Conservation (phyloP, 2,888 invertebrate genomes). For the Macropis europaea region DNA sequence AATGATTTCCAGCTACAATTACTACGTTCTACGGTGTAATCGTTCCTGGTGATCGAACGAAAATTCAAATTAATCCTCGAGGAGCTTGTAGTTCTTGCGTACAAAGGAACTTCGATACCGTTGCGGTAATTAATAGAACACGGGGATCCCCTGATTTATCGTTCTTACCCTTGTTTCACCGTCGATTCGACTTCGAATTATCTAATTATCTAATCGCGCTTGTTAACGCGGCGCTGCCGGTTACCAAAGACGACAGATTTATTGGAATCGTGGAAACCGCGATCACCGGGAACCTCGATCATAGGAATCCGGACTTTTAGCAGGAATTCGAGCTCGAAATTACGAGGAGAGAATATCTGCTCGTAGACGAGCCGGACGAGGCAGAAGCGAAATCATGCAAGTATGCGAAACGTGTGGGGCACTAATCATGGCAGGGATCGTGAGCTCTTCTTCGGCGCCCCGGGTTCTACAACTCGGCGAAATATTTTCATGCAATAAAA, state of each 20-base stretch:
- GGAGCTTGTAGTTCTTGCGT: neutral
- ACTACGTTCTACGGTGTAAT: neutral
- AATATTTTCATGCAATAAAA: neutral
- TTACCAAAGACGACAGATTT: constrained; percentile 17
- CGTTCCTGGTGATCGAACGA: neutral
- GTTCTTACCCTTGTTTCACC: constrained; percentile 12
- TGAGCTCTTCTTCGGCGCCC: neutral
- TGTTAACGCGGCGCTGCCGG: constrained; percentile 34
- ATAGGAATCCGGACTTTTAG: neutral
- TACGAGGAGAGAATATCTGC: neutral
- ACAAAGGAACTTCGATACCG: constrained; percentile 6
- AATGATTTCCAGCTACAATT: constrained; percentile 1
- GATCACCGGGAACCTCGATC: constrained; percentile 13
- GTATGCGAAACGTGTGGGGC: neutral
- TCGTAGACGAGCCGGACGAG: neutral
- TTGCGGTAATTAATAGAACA: constrained; percentile 24
- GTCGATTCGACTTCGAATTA: constrained; percentile 29
- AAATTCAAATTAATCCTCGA: neutral
- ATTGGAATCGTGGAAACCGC: constrained; percentile 8
- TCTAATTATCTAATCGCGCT: constrained; percentile 52
- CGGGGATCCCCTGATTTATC: constrained; percentile 13
- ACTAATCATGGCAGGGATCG: neutral
- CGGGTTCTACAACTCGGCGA: neutral
- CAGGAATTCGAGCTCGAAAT: neutral
- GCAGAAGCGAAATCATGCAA: neutral